phyloP scores from a whole-genome alignment of 2,113 vertebrate species.

The Pseudopipra pipra region DNA sequence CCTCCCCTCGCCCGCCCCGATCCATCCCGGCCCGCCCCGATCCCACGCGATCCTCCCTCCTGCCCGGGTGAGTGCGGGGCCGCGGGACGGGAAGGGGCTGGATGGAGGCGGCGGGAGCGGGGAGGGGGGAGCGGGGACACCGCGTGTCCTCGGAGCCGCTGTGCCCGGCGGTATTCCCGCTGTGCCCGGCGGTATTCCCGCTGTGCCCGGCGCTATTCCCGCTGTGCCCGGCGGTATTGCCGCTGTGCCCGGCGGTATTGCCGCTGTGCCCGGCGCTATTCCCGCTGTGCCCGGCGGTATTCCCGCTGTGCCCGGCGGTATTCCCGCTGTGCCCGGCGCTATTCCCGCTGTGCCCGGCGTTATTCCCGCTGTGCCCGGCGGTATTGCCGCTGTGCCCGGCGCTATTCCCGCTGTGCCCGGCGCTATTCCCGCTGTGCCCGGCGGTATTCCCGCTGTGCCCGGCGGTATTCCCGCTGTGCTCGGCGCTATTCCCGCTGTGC shows the following conservation, averaged over 20 bases:
- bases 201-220: fast-evolving
- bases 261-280: fast-evolving
- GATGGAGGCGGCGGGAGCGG: background rate
- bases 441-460: fast-evolving
- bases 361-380: fast-evolving
- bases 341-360: fast-evolving
- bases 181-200: fast-evolving
- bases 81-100: background rate
- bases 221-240: fast-evolving
- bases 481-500: fast-evolving
- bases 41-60: fast-evolving
- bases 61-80: background rate
- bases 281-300: fast-evolving
- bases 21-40: fast-evolving
- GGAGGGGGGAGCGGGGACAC: background rate
- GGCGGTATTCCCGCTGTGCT: fast-evolving
- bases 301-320: fast-evolving
- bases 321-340: fast-evolving
- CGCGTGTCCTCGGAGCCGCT: too few relatives aligned
- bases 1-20: fast-evolving
- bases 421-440: fast-evolving
- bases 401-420: fast-evolving
- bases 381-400: fast-evolving
- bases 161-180: fast-evolving
- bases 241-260: fast-evolving